Percentiles rank a stretch among this genome's conserved stretches.
These are phyloP conservation scores for Simalia tracyae DNA, from an alignment of 2,797 vertebrate genomes.

Conservation along the genomic window DNA sequence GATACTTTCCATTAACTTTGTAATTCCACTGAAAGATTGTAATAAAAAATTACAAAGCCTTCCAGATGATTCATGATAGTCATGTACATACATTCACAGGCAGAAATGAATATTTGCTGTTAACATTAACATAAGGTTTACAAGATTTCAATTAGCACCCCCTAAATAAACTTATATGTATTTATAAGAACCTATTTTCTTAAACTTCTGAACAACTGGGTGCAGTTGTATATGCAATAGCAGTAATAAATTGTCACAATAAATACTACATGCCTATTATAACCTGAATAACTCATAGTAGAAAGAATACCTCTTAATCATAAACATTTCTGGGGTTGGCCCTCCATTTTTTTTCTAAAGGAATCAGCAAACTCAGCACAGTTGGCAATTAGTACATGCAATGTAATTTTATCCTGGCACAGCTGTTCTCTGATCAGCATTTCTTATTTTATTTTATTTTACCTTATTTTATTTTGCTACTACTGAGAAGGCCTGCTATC, in stretches of 20 bases:
- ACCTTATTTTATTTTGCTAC: background rate
- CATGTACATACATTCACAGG: background rate
- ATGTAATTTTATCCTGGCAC: background rate
- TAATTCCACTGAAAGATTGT: background rate
- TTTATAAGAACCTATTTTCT: constrained; percentile 6
- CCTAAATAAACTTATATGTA: background rate
- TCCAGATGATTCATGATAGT: background rate
- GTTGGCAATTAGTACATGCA: background rate
- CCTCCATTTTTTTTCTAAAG: background rate
- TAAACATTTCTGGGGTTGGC: background rate
- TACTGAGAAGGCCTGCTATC: background rate
- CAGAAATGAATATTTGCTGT: background rate
- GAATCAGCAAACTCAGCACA: background rate
- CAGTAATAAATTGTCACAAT: background rate
- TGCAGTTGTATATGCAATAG: background rate
- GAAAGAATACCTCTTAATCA: background rate
- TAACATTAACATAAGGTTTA: background rate
- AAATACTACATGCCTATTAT: background rate
- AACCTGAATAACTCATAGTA: background rate
- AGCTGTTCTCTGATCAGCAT: background rate
- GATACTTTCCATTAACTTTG: background rate
- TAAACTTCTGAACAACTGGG: constrained; percentile 7
- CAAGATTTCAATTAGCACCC: background rate
- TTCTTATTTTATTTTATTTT: background rate
- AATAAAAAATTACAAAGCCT: background rate